Evolutionary conservation across 2,113 vertebrate species (phyloP).

Genomic region (Acinonyx jubatus): DNA sequence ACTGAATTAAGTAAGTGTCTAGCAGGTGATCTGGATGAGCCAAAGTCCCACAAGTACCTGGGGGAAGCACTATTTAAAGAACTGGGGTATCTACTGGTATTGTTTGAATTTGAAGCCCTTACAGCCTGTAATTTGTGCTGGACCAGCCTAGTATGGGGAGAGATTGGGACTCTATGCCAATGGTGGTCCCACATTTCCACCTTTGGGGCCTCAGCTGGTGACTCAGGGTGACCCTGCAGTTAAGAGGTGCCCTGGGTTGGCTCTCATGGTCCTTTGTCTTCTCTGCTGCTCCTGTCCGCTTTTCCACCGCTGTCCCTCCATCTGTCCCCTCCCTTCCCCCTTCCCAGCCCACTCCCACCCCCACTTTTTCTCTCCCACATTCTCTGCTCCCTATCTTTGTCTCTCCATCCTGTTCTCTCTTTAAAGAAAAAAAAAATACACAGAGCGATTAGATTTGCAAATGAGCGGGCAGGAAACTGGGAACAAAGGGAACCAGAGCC

Average conservation of each 20-base stretch:
- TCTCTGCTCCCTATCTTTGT: conserved; percentile 77
- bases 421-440: conserved; percentile 70
- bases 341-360: conserved; percentile 33
- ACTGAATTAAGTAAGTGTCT: not conserved
- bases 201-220: not conserved
- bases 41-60: not conserved
- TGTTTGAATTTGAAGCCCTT: not conserved
- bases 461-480: conserved; percentile 87
- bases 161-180: not conserved
- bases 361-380: conserved; percentile 62
- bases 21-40: not conserved
- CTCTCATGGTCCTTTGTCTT: not conserved
- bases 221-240: not conserved
- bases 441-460: conserved; percentile 87
- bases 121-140: not conserved
- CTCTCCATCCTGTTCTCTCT: conserved; percentile 65
- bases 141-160: not conserved
- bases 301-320: not conserved
- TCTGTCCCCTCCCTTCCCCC: not conserved
- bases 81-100: not conserved
- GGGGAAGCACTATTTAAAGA: not conserved
- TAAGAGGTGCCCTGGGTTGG: not conserved
- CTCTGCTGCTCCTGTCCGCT: fast-evolving
- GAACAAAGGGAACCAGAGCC: conserved; percentile 86
- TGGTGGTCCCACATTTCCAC: not conserved